These are phyloP conservation scores for Alligator mississippiensis DNA, from an alignment of 2,113 vertebrate species.

Conservation along the genomic window DNA sequence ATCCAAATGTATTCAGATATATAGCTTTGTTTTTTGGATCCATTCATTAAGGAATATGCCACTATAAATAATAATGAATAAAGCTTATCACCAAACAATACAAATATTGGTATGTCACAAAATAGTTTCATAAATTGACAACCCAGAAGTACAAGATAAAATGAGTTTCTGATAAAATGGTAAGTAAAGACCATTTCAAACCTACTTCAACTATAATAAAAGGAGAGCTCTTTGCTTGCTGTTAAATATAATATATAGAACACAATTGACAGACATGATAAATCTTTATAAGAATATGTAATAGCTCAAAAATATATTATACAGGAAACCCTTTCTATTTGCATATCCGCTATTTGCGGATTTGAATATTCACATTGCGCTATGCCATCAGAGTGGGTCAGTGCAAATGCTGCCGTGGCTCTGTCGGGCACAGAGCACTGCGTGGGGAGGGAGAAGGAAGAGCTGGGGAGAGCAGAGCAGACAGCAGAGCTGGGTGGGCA, in stretches of 20 bases:
- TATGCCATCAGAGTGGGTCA: too few relatives aligned
- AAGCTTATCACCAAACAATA: not conserved
- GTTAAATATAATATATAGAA: conserved; percentile 19
- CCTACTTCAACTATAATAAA: not conserved
- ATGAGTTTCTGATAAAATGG: not conserved
- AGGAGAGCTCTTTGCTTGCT: conserved; percentile 41
- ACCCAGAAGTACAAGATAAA: not conserved
- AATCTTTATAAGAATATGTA: conserved; percentile 36
- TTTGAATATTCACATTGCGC: too few relatives aligned
- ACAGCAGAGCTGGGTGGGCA: too few relatives aligned
- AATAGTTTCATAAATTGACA: not conserved
- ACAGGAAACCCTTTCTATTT: not conserved
- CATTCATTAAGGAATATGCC: not conserved
- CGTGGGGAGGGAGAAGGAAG: too few relatives aligned
- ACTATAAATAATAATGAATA: not conserved
- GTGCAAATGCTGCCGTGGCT: too few relatives aligned
- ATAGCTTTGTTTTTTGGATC: not conserved
- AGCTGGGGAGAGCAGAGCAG: too few relatives aligned
- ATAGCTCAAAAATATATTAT: not conserved
- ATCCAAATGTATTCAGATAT: not conserved
- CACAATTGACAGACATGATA: conserved; percentile 35
- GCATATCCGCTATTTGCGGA: too few relatives aligned
- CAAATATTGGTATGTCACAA: not conserved
- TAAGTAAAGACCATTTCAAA: conserved; percentile 7
- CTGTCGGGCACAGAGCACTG: too few relatives aligned